These are phyloP conservation scores for Pimpla rufipes DNA, from an alignment of 2,888 invertebrate genomes.

Conservation along the genomic window DNA sequence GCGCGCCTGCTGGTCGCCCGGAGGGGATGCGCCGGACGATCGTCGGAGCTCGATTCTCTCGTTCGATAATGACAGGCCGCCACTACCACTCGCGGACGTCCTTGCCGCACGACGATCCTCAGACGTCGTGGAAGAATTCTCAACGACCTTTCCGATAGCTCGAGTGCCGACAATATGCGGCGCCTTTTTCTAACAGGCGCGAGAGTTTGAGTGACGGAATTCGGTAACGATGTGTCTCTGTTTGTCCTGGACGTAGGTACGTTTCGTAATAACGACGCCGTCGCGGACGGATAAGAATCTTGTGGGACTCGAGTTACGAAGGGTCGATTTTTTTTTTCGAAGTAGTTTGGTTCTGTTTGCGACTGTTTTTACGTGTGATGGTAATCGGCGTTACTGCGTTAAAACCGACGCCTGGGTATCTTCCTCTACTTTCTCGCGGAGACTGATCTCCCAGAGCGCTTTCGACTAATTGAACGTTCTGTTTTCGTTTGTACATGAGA, in stretches of 20 bases:
- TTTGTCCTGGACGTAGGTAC: not conserved
- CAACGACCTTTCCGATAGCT: not conserved
- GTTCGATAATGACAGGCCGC: slow-evolving; percentile 14
- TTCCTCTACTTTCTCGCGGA: not conserved
- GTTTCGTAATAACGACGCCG: not conserved
- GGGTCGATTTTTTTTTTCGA: not conserved
- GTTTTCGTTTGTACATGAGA: not conserved
- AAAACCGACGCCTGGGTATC: not conserved
- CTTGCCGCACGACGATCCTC: slow-evolving; percentile 1
- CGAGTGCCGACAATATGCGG: not conserved
- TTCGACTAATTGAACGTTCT: not conserved
- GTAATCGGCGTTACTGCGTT: not conserved
- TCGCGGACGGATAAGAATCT: no score
- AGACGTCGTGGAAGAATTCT: not conserved
- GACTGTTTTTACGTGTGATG: not conserved
- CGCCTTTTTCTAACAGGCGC: not conserved
- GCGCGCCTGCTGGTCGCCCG: not conserved
- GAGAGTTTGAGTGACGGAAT: not conserved
- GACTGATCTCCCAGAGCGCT: not conserved
- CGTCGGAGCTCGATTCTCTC: slow-evolving; percentile 15
- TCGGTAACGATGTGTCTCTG: not conserved
- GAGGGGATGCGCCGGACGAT: slow-evolving; percentile 26
- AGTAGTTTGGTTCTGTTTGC: not conserved
- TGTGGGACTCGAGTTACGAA: not conserved
- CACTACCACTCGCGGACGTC: not conserved